Percentiles rank a stretch among this genome's conserved stretches.
Evolutionary conservation across 2,113 vertebrate genomes (phyloP).

Genomic region (Archocentrus centrarchus): DNA sequence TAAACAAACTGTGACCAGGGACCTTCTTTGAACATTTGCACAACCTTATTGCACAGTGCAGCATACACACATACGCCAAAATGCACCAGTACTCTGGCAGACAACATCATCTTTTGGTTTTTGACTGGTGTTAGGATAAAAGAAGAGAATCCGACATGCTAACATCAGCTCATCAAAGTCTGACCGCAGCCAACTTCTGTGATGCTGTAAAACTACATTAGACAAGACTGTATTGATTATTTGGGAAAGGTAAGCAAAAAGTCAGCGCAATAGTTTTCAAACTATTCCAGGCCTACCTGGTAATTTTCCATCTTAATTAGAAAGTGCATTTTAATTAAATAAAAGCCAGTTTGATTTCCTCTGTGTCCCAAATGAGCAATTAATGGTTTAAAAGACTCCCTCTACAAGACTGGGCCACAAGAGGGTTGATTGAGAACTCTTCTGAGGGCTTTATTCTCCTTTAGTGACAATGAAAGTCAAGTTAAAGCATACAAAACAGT

Average conservation of each 20-base stretch:
- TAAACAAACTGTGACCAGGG: too few species aligned
- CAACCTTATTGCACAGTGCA: too few species aligned
- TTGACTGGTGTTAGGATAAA: neutral
- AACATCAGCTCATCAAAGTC: neutral
- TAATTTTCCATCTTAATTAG: neutral
- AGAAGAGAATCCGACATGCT: neutral
- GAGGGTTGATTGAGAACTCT: neutral
- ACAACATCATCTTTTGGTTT: neutral
- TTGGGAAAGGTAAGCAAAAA: neutral
- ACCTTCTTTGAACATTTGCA: too few species aligned
- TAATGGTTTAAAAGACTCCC: neutral
- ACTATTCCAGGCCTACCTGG: neutral
- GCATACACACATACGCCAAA: too few species aligned
- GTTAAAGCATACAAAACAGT: too few species aligned
- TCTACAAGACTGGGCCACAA: neutral
- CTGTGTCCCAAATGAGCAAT: neutral
- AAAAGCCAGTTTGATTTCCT: neutral
- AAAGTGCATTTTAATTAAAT: neutral
- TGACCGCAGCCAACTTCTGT: neutral
- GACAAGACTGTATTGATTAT: neutral
- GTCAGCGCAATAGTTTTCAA: neutral
- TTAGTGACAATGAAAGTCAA: neutral
- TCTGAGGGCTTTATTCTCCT: neutral
- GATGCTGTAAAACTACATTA: neutral
- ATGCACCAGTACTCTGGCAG: neutral